Evolutionary conservation across 2,113 vertebrate genomes (phyloP), one percentile per base, ranked within the genome.

Genomic region (Neodon shergylaensis): DNA sequence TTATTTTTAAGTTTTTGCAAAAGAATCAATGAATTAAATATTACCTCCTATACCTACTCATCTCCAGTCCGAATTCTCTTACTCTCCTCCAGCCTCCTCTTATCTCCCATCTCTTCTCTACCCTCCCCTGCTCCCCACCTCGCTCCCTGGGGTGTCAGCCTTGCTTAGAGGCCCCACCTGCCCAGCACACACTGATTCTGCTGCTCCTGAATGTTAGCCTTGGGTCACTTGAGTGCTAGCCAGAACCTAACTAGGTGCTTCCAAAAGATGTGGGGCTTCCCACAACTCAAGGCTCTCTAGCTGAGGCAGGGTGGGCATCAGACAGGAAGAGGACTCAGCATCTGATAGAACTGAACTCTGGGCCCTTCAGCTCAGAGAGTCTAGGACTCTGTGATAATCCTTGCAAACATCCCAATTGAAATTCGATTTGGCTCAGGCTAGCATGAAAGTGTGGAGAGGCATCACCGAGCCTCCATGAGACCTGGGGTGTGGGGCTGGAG

Each of bases 111-210:
- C n/a, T 66, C 78, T 86, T 72, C 4, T 84, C 70, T 31, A 1
- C 68, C 72, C 7, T 0, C 2, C 5, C 1, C 0, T 36, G 54
- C 5, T 13, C 0, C 0, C 52, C 58, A 0, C 42, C 52, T 8
- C 63, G 10, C 65, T 63, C 52, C 39, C 7, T 63, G 73, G 73
- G 76, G 49, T 19, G 0, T 65, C 33, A 2, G 88, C 11, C 42
- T 90, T 21, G 54, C 58, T 92, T 5, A 79, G 73, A 22, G n/a
- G 17, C 65, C 61, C 54, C 26, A 1, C 0, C 1, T n/a, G 33
- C 36, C 39, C 28, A 36, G 58, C 4, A 16, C 22, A 28, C 14
- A 47, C 24, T 58, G 33, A 49, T 36, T 39, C 77, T 26, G 74
- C 39, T 93, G 61, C 28, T 42, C 68, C 61, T 49, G 14, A 74